Conservation (phyloP, 2,113 vertebrate species). For the Mormyrus lacerda region DNA sequence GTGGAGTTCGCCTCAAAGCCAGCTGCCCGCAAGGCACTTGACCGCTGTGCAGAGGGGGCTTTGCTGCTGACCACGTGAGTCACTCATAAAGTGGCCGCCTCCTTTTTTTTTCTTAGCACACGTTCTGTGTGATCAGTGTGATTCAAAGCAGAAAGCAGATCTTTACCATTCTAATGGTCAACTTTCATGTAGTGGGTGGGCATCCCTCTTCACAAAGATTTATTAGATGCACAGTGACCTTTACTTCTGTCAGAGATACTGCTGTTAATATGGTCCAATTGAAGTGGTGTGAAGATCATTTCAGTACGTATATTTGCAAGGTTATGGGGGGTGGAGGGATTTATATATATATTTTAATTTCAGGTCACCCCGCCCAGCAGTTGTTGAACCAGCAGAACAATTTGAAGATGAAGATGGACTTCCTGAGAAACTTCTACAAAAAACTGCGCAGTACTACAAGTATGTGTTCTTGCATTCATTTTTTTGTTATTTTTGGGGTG, state of each 20-base stretch:
- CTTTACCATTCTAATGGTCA: neutral
- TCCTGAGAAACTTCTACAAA: constrained; percentile 85
- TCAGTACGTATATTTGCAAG: neutral
- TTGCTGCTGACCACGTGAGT: constrained; percentile 93
- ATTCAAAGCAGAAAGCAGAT: neutral
- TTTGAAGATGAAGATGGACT: constrained; percentile 93
- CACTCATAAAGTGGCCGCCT: neutral
- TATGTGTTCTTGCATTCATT: constrained; percentile 44
- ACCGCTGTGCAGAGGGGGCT: constrained; percentile 87
- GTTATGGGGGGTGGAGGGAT: neutral
- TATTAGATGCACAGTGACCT: neutral
- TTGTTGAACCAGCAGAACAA: constrained; percentile 91
- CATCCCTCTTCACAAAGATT: neutral
- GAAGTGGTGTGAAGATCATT: neutral
- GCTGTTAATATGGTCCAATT: neutral
- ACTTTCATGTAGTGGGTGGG: neutral
- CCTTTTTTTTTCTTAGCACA: neutral
- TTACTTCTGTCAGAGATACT: neutral
- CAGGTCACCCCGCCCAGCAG: constrained; percentile 89
- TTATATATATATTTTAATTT: constrained; percentile 38
- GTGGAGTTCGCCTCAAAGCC: constrained; percentile 93
- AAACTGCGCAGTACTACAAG: constrained; percentile 90
- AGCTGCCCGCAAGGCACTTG: constrained; percentile 86
- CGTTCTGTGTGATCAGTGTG: neutral
- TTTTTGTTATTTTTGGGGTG: neutral